phyloP scores from a whole-genome alignment of 2,113 vertebrate genomes.

The Pyxicephalus adspersus region DNA sequence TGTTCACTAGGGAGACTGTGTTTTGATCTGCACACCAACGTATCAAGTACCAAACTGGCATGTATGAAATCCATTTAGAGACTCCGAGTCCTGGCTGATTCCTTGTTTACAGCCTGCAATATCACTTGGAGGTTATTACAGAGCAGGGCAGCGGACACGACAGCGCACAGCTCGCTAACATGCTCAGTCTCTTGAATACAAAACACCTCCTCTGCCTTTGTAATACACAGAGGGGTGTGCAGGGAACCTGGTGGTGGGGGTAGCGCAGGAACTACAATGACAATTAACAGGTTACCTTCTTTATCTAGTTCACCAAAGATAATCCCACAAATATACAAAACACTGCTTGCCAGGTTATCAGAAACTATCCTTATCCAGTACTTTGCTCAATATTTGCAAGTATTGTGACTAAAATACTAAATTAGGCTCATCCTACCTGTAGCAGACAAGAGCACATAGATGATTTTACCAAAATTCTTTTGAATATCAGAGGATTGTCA shows the following conservation, averaged over 20 bases:
- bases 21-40: conserved; percentile 10
- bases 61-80: conserved; percentile 30
- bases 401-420: too few relatives aligned
- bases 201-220: not conserved
- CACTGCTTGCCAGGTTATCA: not conserved
- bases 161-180: not conserved
- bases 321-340: not conserved
- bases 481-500: too few relatives aligned
- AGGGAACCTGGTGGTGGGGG: too few relatives aligned
- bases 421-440: too few relatives aligned
- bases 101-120: conserved; percentile 47
- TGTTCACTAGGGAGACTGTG: conserved; percentile 22
- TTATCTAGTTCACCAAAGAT: not conserved
- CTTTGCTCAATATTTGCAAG: too few relatives aligned
- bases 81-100: conserved; percentile 20
- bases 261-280: not conserved
- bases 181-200: not conserved
- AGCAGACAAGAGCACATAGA: too few relatives aligned
- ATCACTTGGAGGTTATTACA: conserved; percentile 46
- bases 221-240: not conserved
- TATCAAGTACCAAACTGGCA: conserved; percentile 35
- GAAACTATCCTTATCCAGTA: too few relatives aligned
- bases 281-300: not conserved
- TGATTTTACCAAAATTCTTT: too few relatives aligned
- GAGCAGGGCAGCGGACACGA: not conserved